A percentile compares a stretch with the other conserved stretches of the same genome.
Evolutionary conservation across 2,888 invertebrate genomes (phyloP).

Genomic region (Chymomyza caudatula): DNA sequence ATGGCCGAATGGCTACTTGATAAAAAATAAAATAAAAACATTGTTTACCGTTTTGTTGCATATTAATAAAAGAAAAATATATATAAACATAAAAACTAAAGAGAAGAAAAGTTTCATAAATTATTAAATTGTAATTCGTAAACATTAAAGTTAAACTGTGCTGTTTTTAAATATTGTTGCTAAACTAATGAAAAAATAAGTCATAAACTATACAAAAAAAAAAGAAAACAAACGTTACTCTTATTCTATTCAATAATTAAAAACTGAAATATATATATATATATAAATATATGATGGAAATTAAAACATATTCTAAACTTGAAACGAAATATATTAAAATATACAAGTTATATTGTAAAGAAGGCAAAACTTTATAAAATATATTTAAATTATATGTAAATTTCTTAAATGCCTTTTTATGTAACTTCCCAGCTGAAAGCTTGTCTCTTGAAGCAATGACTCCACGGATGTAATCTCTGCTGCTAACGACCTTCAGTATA

Average conservation of each 20-base stretch:
- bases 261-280: neutral
- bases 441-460: no score
- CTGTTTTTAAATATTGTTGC: conserved; percentile 46
- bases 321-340: conserved; percentile 15
- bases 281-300: neutral
- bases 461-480: no score
- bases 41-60: conserved; percentile 65
- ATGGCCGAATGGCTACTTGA: conserved; percentile 19
- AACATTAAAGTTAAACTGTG: conserved; percentile 32
- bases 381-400: conserved; percentile 88
- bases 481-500: no score
- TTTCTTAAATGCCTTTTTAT: conserved; percentile 55
- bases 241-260: conserved; percentile 43
- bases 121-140: conserved; percentile 61
- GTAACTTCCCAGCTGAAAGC: neutral
- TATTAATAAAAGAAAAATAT: conserved; percentile 20
- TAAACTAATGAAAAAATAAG: conserved; percentile 28
- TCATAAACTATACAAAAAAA: conserved; percentile 20
- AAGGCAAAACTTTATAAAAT: conserved; percentile 78
- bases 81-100: conserved; percentile 19
- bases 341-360: conserved; percentile 35
- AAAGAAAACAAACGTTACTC: conserved; percentile 40
- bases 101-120: conserved; percentile 37
- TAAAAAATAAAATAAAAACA: conserved; percentile 17
- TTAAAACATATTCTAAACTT: conserved; percentile 14